A percentile compares a stretch with the other conserved stretches of the same genome.
Conservation (phyloP, 2,888 invertebrate species). For the Protodeltote pygarga region DNA sequence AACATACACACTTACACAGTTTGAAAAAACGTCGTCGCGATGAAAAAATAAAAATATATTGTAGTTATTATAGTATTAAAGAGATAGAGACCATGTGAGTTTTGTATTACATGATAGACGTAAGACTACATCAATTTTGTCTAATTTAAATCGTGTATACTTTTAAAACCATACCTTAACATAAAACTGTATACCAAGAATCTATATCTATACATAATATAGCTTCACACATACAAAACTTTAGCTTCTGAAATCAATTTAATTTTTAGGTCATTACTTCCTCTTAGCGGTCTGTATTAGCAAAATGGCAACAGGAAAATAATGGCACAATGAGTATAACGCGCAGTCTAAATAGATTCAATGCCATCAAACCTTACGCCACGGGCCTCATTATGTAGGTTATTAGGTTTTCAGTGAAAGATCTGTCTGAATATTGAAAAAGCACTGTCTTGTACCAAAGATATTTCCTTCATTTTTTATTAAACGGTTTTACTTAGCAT, state of each 20-base stretch:
- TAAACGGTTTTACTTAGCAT: no score
- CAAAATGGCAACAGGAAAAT: constrained; percentile 38
- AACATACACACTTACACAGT: no score
- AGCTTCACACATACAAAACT: neutral
- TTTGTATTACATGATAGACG: no score
- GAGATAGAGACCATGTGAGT: no score
- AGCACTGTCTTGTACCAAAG: neutral
- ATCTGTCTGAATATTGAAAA: no score
- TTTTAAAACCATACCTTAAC: no score
- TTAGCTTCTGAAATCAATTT: neutral
- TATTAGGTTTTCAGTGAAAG: constrained; percentile 16
- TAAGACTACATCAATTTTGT: no score
- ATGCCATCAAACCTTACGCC: constrained; percentile 7
- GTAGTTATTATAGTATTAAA: no score
- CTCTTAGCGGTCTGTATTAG: constrained; percentile 8
- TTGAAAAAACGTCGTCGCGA: no score
- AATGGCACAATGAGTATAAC: constrained; percentile 15
- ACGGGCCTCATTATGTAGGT: constrained; percentile 26
- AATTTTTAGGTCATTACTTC: constrained; percentile 18
- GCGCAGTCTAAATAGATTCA: constrained; percentile 10
- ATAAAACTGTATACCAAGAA: no score
- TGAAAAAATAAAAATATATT: no score
- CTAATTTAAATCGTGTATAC: no score
- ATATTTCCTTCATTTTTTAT: neutral
- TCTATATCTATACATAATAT: neutral